Base-by-base conservation (phyloP, 1,140 invertebrate species). In the Drosophila mauritiana region DNA sequence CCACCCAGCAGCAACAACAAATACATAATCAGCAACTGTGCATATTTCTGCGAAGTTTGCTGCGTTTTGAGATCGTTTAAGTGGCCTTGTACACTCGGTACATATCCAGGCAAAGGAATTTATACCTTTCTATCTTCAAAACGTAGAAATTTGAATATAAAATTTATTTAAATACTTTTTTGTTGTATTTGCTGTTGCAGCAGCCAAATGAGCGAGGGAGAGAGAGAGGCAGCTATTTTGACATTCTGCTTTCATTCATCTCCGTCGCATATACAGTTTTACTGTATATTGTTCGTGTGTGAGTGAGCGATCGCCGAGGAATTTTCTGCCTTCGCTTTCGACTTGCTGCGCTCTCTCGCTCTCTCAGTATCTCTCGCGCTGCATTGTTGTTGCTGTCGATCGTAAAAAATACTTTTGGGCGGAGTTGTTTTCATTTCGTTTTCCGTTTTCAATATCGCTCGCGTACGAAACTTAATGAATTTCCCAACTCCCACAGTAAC, bases 191-290 rank as follows among this genome's bases (percentile, higher is more conserved):
- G 65, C 64, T 75, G 73, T 78, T 84, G 83, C 83, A 72, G 82
- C 82, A 84, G 78, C 73, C 80, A 55, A 56, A 51, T 25, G 36
- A 73, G 34, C 15, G 58, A 56, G 67, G 64, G 67, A 45, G 63
- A 61, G 67, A 64, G 67, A 55, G 63, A 62, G 54, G 57, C 53
- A 62, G 58, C 56, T 83, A 79, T 86, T 86, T 89, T 86, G 83
- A 89, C 79, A 86, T 86, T 86, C 79, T 83, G 84, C 83, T 89
- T 86, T 89, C 84, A 86, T 86, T 86, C 83, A 86, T 86, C 83
- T 86, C 83, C 83, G 80, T 83, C 81, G 52, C 58, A 31, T 42
- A 49, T 55, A 59, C 73, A 69, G 67, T 69, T 68, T 64, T 64
- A 76, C 65, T 73, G 72, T 53, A 39, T 45, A 63, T 43, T 74